Conservation (phyloP, 2,113 vertebrate genomes). For the Elaphurus davidianus region DNA sequence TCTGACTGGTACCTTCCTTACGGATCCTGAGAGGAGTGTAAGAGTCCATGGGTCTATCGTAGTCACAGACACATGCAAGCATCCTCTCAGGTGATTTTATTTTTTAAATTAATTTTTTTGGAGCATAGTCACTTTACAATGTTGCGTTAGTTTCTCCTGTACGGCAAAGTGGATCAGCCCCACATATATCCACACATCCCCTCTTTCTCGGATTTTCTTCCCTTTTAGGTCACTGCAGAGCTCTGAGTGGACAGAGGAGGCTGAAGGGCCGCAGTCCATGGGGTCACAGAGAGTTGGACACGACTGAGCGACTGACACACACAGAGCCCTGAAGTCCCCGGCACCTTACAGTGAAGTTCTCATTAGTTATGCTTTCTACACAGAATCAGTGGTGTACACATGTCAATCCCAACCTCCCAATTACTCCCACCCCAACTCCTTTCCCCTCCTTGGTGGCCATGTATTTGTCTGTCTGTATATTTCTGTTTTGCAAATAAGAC, state of each 20-base stretch:
- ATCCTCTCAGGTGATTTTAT: background rate
- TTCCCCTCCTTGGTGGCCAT: background rate
- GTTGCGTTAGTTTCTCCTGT: background rate
- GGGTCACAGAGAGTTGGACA: background rate
- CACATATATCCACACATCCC: background rate
- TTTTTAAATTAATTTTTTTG: background rate
- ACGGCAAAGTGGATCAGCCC: background rate
- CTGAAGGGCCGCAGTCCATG: background rate
- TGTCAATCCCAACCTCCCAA: background rate
- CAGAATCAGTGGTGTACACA: background rate
- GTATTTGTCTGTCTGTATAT: background rate
- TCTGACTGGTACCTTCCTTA: background rate
- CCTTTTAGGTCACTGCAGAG: background rate
- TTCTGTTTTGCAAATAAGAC: background rate
- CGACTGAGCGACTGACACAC: fast-evolving
- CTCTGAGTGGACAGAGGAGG: background rate
- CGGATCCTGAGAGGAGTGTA: background rate
- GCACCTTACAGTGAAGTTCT: fast-evolving
- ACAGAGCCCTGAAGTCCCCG: background rate
- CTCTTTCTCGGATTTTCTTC: background rate
- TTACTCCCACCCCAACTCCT: background rate
- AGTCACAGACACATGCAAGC: background rate
- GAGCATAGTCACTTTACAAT: background rate
- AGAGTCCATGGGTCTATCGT: background rate
- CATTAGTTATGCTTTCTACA: background rate